Conservation (phyloP, 2,888 invertebrate genomes). For the Microplitis manilae region DNA sequence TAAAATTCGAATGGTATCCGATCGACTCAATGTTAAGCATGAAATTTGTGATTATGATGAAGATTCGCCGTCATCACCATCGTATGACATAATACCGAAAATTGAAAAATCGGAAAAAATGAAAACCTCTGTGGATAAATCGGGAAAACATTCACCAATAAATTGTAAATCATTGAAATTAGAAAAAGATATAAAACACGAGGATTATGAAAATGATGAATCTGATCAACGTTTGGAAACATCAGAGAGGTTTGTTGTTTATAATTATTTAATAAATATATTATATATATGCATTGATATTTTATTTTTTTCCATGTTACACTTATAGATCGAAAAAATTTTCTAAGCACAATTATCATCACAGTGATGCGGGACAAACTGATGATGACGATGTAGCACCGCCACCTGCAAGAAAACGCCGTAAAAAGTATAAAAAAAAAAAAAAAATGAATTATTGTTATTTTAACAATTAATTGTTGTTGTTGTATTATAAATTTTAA, state of each 20-base stretch:
- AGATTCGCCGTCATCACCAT: constrained; percentile 48
- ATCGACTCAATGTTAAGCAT: constrained; percentile 73
- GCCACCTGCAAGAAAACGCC: constrained; percentile 58
- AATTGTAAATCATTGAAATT: constrained; percentile 53
- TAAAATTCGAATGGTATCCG: constrained; percentile 71
- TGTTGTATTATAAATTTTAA: not conserved
- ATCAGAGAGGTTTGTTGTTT: constrained; percentile 61
- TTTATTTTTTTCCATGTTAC: constrained; percentile 12
- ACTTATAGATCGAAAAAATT: constrained; percentile 59
- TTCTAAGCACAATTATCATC: constrained; percentile 51
- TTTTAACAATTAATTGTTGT: not conserved
- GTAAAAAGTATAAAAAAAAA: constrained; percentile 58
- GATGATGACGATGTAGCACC: constrained; percentile 62
- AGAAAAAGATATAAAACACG: constrained; percentile 64
- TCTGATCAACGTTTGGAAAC: constrained; percentile 62
- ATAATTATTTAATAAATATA: constrained; percentile 2
- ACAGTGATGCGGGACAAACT: constrained; percentile 63
- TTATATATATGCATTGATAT: not conserved
- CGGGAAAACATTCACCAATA: constrained; percentile 39
- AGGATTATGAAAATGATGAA: constrained; percentile 64
- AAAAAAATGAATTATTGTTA: constrained; percentile 8
- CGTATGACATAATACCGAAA: constrained; percentile 56
- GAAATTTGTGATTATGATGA: constrained; percentile 67
- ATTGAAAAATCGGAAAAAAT: constrained; percentile 61
- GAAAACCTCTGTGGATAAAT: constrained; percentile 41